These are phyloP conservation scores for Stenurella melanura DNA, from an alignment of 2,888 invertebrate genomes.

Conservation along the genomic window DNA sequence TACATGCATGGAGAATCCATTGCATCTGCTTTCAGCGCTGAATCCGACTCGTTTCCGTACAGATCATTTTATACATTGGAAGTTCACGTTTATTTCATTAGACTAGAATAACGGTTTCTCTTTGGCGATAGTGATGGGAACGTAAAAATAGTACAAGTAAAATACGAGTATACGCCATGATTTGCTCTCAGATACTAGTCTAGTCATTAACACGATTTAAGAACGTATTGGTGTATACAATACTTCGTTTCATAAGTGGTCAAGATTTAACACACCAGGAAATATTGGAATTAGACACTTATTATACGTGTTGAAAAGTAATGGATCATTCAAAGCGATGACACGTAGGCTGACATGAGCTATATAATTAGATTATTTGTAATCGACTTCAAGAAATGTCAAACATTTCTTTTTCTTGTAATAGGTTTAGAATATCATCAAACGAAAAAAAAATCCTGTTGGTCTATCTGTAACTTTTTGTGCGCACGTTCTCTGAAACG, in stretches of 20 bases:
- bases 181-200: conserved; percentile 13
- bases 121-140: conserved; percentile 45
- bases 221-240: conserved; percentile 11
- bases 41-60: conserved; percentile 17
- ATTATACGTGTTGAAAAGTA: no score
- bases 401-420: no score
- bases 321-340: no score
- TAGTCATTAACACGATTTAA: conserved; percentile 26
- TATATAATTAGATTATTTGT: no score
- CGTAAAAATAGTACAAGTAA: conserved; percentile 32
- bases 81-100: conserved; percentile 58
- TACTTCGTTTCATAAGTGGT: neutral
- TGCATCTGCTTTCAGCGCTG: conserved; percentile 40
- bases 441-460: no score
- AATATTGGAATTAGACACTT: neutral
- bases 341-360: no score
- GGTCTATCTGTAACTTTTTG: no score
- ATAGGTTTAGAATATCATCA: no score
- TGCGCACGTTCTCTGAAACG: no score
- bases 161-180: conserved; percentile 19
- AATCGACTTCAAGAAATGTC: no score
- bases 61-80: conserved; percentile 37
- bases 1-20: conserved; percentile 38
- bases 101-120: conserved; percentile 52
- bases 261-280: neutral